Base-by-base conservation (phyloP, 2,797 vertebrate genomes). In the Sphaeramia orbicularis region DNA sequence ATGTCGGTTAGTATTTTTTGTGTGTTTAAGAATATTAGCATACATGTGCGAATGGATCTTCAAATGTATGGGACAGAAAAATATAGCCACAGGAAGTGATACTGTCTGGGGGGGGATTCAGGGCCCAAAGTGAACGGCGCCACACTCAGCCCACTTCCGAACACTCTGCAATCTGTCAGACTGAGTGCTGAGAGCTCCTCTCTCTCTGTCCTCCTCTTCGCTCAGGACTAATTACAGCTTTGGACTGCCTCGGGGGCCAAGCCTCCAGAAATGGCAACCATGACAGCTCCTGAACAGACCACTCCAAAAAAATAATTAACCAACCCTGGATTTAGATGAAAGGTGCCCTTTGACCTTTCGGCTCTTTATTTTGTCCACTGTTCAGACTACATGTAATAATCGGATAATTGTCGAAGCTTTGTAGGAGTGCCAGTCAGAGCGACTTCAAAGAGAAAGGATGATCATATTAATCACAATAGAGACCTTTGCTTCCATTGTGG, bases 191-290 rank as follows among this genome's bases (percentile, higher is more conserved):
- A 88, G 83, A 87, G 83, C 80, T 87, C 66, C 62, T 84, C 76
- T 76, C 75, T 77, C 78, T 81, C 71, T 65, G 8, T 84, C 88
- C 75, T 84, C 69, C 74, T 76, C 82, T 84, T 61, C 36, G 64
- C 82, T 91, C 66, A 37, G 78, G 75, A 83, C 82, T 88, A 91
- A 91, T 92, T 91, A 90, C 80, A 84, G 77, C 79, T 71, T 86
- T 81, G 68, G 66, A 74, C 73, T 64, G 74, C 83, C 57, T 82
- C 68, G 0, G 78, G 79, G 86, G 76, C 78, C 76, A 80, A 84
- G 73, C 59, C 73, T 86, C 70, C 74, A 84, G 60, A 86, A 79
- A 87, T 47, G 67, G 83, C 78, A 83, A 87, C 82, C 72, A 56
- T 27, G 76, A 86, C 84, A 85, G 74, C 71, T 83, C 77, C 51